Evolutionary conservation across 2,888 invertebrate species (phyloP), one percentile per base, ranked within the genome.

Genomic region (Acronicta aceris): DNA sequence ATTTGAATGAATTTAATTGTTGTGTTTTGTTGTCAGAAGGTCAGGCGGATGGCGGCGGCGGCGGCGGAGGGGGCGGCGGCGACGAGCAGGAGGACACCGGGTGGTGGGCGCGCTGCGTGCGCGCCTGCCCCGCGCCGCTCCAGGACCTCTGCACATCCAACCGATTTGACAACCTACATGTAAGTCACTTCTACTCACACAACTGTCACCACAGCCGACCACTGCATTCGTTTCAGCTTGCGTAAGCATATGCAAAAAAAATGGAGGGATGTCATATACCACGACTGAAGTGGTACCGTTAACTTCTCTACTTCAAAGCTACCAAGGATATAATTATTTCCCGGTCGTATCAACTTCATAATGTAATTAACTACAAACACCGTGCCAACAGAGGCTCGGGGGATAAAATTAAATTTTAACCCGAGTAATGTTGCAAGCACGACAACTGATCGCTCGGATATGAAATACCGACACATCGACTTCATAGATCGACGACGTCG

Each of bases 161-260:
- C 89, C 96, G 97, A 81, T 98, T 98, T 92, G 95, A 96, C 82
- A 97, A 98, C 89, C 94, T 97, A 49, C 97, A 97, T 94, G 97
- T 97, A 89, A 95, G 95, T 94, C 71, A 21, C 10, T 15, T n/a
- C n/a, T 5, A 36, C 6, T 38, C 5, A n/a, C 38, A 38, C 6
- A 1, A 38, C n/a, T 38, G 38, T 38, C 5, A 38, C 38, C 13
- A 5, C 36, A 36, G 4, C 13, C 13, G 5, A 6, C 4, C 1
- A 30, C n/a, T n/a, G n/a, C n/a, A n/a, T n/a, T n/a, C n/a, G n/a
- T n/a, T n/a, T n/a, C n/a, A n/a, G n/a, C n/a, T n/a, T n/a, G n/a
- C n/a, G n/a, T n/a, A n/a, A n/a, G n/a, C n/a, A n/a, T n/a, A n/a
- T n/a, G n/a, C n/a, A n/a, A n/a, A n/a, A n/a, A n/a, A n/a, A n/a